Evolutionary conservation across 2,888 invertebrate species (phyloP), one percentile per base, ranked within the genome.

Genomic region (Mesorhabditis spiculigera): DNA sequence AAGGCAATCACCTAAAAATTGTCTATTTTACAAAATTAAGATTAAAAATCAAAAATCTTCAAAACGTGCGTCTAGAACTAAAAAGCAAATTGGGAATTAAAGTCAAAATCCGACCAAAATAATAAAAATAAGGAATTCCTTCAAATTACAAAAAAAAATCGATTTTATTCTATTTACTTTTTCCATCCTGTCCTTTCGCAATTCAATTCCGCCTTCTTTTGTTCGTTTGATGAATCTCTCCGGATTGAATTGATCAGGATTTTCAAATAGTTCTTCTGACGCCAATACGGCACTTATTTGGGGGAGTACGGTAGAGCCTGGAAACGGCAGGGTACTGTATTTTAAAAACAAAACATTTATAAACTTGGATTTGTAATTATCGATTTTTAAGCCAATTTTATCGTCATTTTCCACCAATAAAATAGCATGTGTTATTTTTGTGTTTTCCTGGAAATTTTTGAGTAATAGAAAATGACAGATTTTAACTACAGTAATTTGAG

Each of bases 1-100:
- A 69, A 69, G 4, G 69, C 69, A 3, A 69, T 64, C 4, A 69
- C 65, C 69, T 69, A 43, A n/a, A 65, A 43, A 13, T 65, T 41
- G 5, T 5, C 6, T 67, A n/a, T 13, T 50, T 50, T 50, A 50
- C 58, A 13, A 10, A 50, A 50, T 50, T n/a, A 50, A 50, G 58
- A 50, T 50, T 50, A 28, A 28, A 28, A 28, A 28, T 28, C 28
- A n/a, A 50, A 50, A 13, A 50, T 13, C 8, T n/a, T 50, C 8
- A 50, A 50, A n/a, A 50, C 58, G n/a, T 50, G 58, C 8, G 8
- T 50, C 10, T 50, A n/a, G 58, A 13, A 50, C 10, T 50, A 13
- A 13, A 13, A 13, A n/a, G 58, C 8, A 50, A 50, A n/a, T n/a
- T 50, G 58, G 8, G 10, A 50, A 50, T 50, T 10, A 50, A 50